Evolutionary conservation across 2,888 invertebrate species (phyloP).

Genomic region (Tiliacea aurago): DNA sequence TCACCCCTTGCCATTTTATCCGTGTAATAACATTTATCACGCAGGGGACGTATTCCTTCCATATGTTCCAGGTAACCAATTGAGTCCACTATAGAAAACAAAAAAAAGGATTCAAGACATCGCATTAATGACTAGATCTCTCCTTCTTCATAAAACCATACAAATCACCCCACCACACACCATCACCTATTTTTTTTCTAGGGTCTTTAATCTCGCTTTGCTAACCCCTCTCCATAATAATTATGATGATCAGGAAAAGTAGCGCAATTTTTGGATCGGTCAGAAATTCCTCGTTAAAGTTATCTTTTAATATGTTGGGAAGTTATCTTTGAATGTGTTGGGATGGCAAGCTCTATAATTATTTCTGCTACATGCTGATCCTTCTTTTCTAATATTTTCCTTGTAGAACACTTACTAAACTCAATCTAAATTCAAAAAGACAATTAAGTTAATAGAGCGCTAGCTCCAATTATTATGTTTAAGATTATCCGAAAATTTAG

Average conservation of each 20-base stretch:
- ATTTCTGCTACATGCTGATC: not conserved
- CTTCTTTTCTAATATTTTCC: not conserved
- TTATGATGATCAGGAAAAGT: not conserved
- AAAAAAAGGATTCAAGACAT: not conserved
- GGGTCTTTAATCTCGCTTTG: not conserved
- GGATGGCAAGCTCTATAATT: not conserved
- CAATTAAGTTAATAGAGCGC: slow-evolving; percentile 34
- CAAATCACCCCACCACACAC: no score
- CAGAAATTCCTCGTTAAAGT: not conserved
- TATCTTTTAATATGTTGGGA: not conserved
- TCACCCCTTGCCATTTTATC: no score
- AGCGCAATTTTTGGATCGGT: not conserved
- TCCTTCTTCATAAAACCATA: not conserved
- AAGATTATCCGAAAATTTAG: slow-evolving; percentile 67
- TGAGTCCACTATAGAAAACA: no score
- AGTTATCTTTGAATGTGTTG: not conserved
- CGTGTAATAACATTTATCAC: no score
- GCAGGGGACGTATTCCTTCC: no score
- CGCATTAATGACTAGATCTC: not conserved
- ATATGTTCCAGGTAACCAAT: no score
- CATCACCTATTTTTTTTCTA: not conserved
- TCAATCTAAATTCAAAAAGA: slow-evolving; percentile 15
- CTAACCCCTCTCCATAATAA: not conserved
- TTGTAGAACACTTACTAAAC: not conserved
- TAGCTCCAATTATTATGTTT: slow-evolving; percentile 62